A percentile compares a stretch with the other conserved stretches of the same genome.
phyloP scores from a whole-genome alignment of 2,113 vertebrate genomes.

The Monopterus albus region DNA sequence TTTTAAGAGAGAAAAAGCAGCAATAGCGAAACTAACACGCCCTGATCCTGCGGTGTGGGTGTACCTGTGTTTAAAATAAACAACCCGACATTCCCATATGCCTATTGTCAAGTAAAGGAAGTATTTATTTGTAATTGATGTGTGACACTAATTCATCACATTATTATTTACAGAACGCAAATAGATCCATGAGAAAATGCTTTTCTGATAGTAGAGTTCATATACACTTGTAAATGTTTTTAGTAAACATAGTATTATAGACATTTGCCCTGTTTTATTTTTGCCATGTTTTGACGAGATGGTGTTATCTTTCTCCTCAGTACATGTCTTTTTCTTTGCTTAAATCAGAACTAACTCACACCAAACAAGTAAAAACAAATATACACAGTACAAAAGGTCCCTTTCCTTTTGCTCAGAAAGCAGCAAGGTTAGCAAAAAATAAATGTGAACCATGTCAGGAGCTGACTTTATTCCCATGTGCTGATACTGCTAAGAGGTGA shows the following conservation, averaged over 20 bases:
- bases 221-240: not conserved
- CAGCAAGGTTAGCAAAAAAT: not conserved
- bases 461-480: slow-evolving; percentile 27
- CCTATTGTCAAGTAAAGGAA: slow-evolving; percentile 4
- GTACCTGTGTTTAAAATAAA: slow-evolving; percentile 3
- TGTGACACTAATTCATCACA: not conserved
- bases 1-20: not conserved
- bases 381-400: not conserved
- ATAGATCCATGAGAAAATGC: slow-evolving; percentile 3
- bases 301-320: not conserved
- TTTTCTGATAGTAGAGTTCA: not conserved
- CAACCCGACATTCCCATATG: not conserved
- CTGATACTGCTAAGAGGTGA: slow-evolving; percentile 39
- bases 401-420: not conserved
- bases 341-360: not conserved
- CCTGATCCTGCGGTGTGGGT: slow-evolving; percentile 7
- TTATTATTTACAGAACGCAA: slow-evolving; percentile 4
- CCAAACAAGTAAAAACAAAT: not conserved
- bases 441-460: not conserved
- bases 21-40: not conserved
- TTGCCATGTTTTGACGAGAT: not conserved
- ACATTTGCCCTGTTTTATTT: not conserved
- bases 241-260: not conserved
- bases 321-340: not conserved
- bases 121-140: not conserved